These are phyloP conservation scores for Alligator mississippiensis DNA, from an alignment of 2,113 vertebrate genomes.

Conservation along the genomic window DNA sequence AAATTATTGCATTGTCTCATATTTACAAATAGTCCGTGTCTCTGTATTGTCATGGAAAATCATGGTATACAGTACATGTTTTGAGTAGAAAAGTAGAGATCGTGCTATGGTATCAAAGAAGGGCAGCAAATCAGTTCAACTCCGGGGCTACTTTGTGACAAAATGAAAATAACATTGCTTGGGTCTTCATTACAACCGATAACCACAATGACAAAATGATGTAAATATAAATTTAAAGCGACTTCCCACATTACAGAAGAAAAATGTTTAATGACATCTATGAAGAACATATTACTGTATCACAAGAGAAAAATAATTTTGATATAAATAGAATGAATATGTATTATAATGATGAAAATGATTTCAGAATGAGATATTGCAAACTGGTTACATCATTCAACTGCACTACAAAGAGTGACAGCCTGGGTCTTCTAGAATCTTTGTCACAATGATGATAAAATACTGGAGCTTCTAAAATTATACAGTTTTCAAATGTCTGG, in stretches of 20 bases:
- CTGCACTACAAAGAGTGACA: background rate
- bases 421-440: background rate
- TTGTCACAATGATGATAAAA: background rate
- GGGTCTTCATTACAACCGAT: background rate
- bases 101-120: background rate
- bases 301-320: background rate
- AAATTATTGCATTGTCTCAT: background rate
- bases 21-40: conserved; percentile 13
- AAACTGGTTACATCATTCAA: rapidly evolving
- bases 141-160: background rate
- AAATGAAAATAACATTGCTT: background rate
- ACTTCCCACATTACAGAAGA: conserved; percentile 12
- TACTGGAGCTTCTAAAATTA: background rate
- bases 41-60: conserved; percentile 37
- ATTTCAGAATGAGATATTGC: background rate
- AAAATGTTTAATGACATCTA: background rate
- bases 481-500: background rate
- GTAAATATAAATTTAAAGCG: background rate
- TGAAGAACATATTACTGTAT: background rate
- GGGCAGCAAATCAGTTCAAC: background rate
- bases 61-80: background rate
- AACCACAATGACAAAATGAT: conserved; percentile 8
- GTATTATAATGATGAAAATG: background rate
- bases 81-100: background rate
- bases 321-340: background rate